phyloP scores from a whole-genome alignment of 2,113 vertebrate species.

The Gymnocephalus cernua region DNA sequence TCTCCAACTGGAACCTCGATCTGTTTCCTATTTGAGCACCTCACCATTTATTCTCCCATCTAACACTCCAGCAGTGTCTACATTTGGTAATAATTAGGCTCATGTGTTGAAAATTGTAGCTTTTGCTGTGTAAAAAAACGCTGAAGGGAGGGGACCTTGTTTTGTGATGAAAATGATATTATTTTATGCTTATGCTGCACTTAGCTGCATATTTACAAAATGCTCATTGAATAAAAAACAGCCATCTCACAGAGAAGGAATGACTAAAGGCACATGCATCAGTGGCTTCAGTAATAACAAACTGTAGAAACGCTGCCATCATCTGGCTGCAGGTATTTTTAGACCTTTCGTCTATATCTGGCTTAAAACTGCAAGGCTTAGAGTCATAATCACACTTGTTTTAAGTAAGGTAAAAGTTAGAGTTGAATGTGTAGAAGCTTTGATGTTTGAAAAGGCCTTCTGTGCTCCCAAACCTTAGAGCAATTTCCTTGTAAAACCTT shows the following conservation, averaged over 20 bases:
- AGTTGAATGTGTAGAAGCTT: not conserved
- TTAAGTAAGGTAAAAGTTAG: slow-evolving; percentile 25
- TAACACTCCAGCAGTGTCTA: not conserved
- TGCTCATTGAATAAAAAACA: slow-evolving; percentile 62
- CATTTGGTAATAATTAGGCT: slow-evolving; percentile 2
- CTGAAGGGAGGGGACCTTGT: fast-evolving
- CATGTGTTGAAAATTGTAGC: not conserved
- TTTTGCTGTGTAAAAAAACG: not conserved
- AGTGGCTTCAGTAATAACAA: slow-evolving; percentile 16
- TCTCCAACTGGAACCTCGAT: slow-evolving; percentile 38
- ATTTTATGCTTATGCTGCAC: slow-evolving; percentile 5
- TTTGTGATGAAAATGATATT: not conserved
- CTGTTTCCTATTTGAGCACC: slow-evolving; percentile 16
- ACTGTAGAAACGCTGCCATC: slow-evolving; percentile 72
- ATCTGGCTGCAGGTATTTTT: slow-evolving; percentile 45
- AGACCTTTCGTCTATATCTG: slow-evolving; percentile 9
- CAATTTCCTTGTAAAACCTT: slow-evolving; percentile 1
- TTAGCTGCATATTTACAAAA: slow-evolving; percentile 38
- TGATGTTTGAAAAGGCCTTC: slow-evolving; percentile 2
- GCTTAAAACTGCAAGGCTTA: not conserved
- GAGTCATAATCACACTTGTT: slow-evolving; percentile 1
- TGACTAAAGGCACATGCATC: slow-evolving; percentile 56
- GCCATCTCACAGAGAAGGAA: slow-evolving; percentile 16
- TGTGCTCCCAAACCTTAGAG: not conserved
- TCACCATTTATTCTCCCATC: not conserved